Evolutionary conservation across 2,113 vertebrate species (phyloP).

Genomic region (Carassius carassius): DNA sequence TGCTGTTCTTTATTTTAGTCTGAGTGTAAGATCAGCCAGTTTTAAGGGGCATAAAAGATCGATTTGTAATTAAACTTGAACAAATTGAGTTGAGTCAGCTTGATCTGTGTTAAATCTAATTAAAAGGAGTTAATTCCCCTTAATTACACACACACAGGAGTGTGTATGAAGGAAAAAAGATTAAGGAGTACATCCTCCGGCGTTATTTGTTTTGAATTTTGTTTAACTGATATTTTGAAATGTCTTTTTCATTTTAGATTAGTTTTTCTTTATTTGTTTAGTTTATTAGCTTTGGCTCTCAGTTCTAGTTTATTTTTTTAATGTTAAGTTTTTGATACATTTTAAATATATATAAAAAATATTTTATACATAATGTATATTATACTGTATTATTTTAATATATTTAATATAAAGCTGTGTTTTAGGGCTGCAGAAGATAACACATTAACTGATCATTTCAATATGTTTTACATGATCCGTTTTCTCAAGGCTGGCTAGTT

Average conservation of each 20-base stretch:
- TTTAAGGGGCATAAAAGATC: neutral
- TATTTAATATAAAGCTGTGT: neutral
- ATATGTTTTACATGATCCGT: no score
- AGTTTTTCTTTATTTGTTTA: no score
- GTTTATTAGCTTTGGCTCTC: no score
- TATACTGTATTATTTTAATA: no score
- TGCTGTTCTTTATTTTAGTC: neutral
- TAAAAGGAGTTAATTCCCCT: neutral
- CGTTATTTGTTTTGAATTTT: neutral
- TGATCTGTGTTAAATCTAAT: slow-evolving; percentile 2
- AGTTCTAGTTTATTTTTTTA: no score
- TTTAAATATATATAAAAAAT: no score
- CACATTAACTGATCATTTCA: neutral
- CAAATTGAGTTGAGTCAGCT: slow-evolving; percentile 4
- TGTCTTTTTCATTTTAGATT: no score
- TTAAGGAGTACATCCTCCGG: neutral
- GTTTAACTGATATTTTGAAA: no score
- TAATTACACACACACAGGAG: neutral
- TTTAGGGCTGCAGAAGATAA: neutral
- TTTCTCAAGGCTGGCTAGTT: no score
- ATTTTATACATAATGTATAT: no score
- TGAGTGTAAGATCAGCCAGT: neutral
- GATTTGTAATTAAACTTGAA: slow-evolving; percentile 14
- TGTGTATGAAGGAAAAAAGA: neutral
- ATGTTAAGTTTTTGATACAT: no score